Evolutionary conservation across 1,140 invertebrate species (phyloP), one percentile per base, ranked within the genome.

Genomic region (Trichoplusia ni): DNA sequence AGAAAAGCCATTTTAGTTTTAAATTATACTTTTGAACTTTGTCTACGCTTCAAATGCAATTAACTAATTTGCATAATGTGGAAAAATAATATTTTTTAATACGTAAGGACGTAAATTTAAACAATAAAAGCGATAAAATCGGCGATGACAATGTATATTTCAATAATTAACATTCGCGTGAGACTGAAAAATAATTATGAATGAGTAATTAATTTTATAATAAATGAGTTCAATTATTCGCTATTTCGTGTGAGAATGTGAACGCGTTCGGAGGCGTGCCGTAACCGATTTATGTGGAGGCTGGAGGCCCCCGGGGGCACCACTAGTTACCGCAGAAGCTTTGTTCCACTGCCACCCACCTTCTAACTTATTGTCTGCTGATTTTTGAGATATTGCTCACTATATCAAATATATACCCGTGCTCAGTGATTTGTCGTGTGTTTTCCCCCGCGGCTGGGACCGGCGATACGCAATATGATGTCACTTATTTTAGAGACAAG

Each of bases 361-460:
- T 8, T n/a, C 46, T 49, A 49, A 49, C 46, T 49, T 49, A 49
- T 49, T 49, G 46, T 49, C 25, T 47, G 46, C 14, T 49, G 46
- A 49, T 49, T 49, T 49, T 49, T 49, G 46, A 49, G 46, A 49
- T 49, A 49, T 49, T 49, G 46, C 46, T n/a, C 46, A 49, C 46
- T 49, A 49, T 49, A 49, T 49, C 46, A 49, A 47, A 47, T 47
- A 49, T 49, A 49, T 49, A 49, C 13, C 46, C 9, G 27, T 18
- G 16, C 27, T 49, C n/a, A n/a, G 46, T 31, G 46, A 49, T 49
- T 49, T 49, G 25, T 49, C 25, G 25, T 25, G 13, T 29, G 25
- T 18, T 49, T 49, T 31, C 46, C 29, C 9, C 13, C 6, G 14
- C 46, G 14, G 18, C 25, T 29, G 14, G n/a, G 16, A 2, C 16